phyloP scores from a whole-genome alignment of 2,888 invertebrate species.

The Eupithecia subumbrata region DNA sequence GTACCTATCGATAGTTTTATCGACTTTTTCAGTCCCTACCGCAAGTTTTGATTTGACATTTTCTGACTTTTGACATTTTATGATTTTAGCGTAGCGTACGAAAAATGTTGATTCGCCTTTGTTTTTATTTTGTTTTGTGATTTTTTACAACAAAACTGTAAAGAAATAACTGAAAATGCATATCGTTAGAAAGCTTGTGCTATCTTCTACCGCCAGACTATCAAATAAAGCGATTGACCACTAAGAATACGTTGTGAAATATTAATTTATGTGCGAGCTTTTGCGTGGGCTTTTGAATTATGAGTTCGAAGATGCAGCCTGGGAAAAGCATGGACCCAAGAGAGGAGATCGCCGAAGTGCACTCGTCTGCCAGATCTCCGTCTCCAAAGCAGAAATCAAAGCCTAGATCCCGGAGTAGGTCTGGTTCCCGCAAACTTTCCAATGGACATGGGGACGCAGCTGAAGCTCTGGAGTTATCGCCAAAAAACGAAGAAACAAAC shows the following conservation, averaged over 20 bases:
- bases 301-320: conserved; percentile 67
- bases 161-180: neutral
- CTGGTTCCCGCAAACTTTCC: conserved; percentile 71
- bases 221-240: conserved; percentile 18
- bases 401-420: conserved; percentile 65
- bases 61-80: conserved; percentile 3
- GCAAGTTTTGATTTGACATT: neutral
- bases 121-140: conserved; percentile 3
- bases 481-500: conserved; percentile 50
- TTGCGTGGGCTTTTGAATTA: conserved; percentile 49
- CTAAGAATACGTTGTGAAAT: conserved; percentile 20
- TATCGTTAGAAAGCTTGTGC: neutral
- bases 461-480: conserved; percentile 48
- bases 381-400: conserved; percentile 71
- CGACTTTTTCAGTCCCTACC: neutral
- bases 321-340: conserved; percentile 69
- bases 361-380: conserved; percentile 71
- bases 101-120: conserved; percentile 3
- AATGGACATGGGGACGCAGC: conserved; percentile 64
- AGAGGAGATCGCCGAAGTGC: conserved; percentile 78
- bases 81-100: no score
- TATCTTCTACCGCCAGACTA: neutral
- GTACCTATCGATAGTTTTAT: neutral
- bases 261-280: conserved; percentile 31
- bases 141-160: neutral